Base-by-base conservation (phyloP, 2,888 invertebrate species). In the Leucoma salicis region DNA sequence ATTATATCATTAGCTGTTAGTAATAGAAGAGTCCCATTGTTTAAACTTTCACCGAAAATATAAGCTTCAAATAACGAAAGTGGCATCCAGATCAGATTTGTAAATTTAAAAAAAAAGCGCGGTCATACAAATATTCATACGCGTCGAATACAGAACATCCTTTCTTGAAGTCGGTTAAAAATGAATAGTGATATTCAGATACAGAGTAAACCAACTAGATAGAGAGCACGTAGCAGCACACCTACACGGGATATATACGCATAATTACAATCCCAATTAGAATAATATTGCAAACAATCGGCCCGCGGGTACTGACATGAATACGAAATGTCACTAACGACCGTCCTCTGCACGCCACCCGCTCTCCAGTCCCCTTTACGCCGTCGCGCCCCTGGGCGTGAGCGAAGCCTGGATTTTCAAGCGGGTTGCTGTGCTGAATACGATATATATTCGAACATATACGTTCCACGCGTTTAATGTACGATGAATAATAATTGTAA, bases 261-360 rank as follows among this genome's bases (percentile, higher is more conserved):
- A 78, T 84, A 85, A 82, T 88, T 86, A 85, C 87, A 86, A 86
- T 88, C 78, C 78, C 88, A 89, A 88, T 89, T 89, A 88, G 85
- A 85, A 81, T 88, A 86, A 88, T 87, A 88, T 87, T 84, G 87
- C 89, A 89, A 89, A 89, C 88, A 88, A 89, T 87, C 85, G 88
- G 82, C 82, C 80, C 70, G 77, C 54, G 82, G 78, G 78, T 80
- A 81, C 81, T 85, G 87, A 83, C 85, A 87, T 88, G 89, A 88
- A 89, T 89, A 87, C 88, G 80, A 84, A 88, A 88, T 88, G 82
- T 83, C 86, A 79, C 88, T 88, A 88, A 88, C 89, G 88, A 89
- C 81, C 78, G 66, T 62, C 74, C 71, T 50, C 63, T 59, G 51
- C 56, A 53, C 50, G 39, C 53, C 49, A 50, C 42, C 46, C 21